Evolutionary conservation across 2,888 invertebrate species (phyloP).

Genomic region (Auanema sp.): DNA sequence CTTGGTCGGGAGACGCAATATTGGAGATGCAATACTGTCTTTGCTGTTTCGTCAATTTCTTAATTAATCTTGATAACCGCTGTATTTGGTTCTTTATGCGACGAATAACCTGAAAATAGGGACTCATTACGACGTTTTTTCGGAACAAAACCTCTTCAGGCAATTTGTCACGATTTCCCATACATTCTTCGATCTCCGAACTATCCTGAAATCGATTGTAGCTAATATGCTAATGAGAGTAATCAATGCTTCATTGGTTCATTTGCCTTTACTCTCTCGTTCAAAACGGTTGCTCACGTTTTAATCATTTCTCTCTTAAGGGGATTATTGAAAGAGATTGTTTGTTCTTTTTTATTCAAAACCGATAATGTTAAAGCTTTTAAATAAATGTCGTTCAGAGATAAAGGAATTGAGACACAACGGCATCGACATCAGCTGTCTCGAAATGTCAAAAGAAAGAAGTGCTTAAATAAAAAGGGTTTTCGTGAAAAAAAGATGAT

Average conservation of each 20-base stretch:
- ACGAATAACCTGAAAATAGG: background rate
- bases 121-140: background rate
- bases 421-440: slow-evolving; percentile 4
- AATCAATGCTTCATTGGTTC: no score
- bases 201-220: no score
- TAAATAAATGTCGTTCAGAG: no score
- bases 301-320: no score
- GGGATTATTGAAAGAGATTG: background rate
- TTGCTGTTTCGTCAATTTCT: slow-evolving; percentile 31
- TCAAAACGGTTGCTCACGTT: no score
- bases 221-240: no score
- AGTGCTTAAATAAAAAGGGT: background rate
- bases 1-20: background rate
- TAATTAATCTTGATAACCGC: slow-evolving; percentile 14
- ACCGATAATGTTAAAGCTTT: slow-evolving; percentile 2
- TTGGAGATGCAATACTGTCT: slow-evolving; percentile 27
- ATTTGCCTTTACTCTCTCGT: background rate
- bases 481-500: background rate
- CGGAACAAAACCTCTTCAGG: background rate
- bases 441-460: background rate
- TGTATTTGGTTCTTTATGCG: slow-evolving; percentile 8
- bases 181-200: no score
- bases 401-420: no score
- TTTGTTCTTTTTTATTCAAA: slow-evolving; percentile 3
- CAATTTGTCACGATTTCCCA: background rate